Evolutionary conservation across 2,113 vertebrate species (phyloP).

Genomic region (Halcyon senegalensis): DNA sequence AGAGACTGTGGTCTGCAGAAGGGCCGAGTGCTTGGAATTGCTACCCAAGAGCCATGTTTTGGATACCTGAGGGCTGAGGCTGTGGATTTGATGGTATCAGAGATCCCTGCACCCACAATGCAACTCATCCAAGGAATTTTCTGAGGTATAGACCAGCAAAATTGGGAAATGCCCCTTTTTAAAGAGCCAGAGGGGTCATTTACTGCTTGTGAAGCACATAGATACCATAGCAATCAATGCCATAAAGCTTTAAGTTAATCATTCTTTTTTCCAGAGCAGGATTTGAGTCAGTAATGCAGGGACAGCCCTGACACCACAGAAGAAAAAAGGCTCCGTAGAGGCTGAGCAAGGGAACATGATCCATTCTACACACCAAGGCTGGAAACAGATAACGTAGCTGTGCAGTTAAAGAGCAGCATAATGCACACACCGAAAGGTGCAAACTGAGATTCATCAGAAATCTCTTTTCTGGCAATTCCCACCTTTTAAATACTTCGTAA

Average conservation of each 20-base stretch:
- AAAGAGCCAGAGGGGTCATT: not conserved
- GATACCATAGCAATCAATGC: not conserved
- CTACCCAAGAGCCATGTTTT: accelerated
- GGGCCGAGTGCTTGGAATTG: accelerated
- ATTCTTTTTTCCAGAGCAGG: not conserved
- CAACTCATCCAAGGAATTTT: not conserved
- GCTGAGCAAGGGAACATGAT: not conserved
- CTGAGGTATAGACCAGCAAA: not conserved
- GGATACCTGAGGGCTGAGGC: too few relatives aligned
- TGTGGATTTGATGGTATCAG: accelerated
- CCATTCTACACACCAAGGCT: not conserved
- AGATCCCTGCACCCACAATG: not conserved
- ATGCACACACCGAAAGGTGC: not conserved
- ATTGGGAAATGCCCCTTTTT: not conserved
- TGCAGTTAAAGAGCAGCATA: not conserved
- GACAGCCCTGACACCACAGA: not conserved
- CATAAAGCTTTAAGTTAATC: not conserved
- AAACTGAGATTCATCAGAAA: not conserved
- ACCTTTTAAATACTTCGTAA: not conserved
- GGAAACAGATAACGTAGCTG: not conserved
- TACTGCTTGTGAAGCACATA: not conserved
- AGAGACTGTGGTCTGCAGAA: not conserved
- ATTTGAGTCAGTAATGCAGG: not conserved
- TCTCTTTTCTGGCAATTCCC: not conserved
- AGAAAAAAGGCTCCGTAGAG: not conserved